These are phyloP conservation scores for Clitarchus hookeri DNA, from an alignment of 2,888 invertebrate genomes.

Conservation along the genomic window DNA sequence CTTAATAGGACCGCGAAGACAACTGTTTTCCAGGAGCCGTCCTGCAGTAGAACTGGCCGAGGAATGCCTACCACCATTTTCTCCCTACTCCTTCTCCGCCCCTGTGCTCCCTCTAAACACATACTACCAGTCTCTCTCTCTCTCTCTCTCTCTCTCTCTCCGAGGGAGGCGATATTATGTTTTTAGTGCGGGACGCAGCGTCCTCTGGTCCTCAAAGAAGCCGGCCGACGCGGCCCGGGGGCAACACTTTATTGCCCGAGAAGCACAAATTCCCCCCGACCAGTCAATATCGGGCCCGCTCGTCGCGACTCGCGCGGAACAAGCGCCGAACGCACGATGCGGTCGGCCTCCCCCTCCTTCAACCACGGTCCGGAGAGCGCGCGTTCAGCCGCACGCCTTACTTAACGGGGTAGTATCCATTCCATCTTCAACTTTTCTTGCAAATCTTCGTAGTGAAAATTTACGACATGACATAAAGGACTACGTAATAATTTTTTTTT, in stretches of 20 bases:
- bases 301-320: not conserved
- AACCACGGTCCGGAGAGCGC: too few species aligned
- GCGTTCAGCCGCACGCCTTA: too few species aligned
- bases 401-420: too few species aligned
- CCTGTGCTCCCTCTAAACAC: not conserved
- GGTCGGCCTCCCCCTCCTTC: too few species aligned
- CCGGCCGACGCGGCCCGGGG: not conserved
- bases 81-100: not conserved
- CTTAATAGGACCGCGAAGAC: too few species aligned
- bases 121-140: not conserved
- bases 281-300: not conserved
- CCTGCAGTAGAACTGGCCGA: too few species aligned
- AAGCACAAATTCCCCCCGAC: constrained; percentile 1
- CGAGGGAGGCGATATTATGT: constrained; percentile 16
- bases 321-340: not conserved
- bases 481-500: too few species aligned
- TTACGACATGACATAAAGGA: too few species aligned
- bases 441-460: too few species aligned
- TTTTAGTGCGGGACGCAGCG: constrained; percentile 17
- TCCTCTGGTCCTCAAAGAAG: not conserved
- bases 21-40: too few species aligned
- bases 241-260: constrained; percentile 26
- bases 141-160: not conserved
- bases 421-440: too few species aligned
- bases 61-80: too few species aligned